A percentile compares a stretch with the other conserved stretches of the same genome.
Conservation (phyloP, 2,113 vertebrate species). For the Columba livia region DNA sequence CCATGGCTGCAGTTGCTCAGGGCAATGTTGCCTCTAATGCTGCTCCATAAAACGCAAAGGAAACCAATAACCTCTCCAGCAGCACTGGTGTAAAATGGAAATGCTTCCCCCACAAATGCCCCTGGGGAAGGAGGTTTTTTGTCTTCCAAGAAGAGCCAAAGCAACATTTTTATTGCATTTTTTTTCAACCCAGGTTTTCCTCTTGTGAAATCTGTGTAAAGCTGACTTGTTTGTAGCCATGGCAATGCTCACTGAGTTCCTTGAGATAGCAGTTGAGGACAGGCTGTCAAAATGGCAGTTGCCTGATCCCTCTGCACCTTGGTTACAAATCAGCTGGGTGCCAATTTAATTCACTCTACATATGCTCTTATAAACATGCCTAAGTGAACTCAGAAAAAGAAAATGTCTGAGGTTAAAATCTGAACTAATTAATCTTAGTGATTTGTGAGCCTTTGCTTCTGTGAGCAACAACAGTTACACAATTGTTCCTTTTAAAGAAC, state of each 20-base stretch:
- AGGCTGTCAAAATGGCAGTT: neutral
- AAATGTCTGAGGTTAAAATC: neutral
- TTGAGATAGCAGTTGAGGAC: neutral
- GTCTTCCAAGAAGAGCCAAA: neutral
- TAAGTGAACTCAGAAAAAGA: neutral
- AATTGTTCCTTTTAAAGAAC: neutral
- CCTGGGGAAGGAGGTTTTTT: neutral
- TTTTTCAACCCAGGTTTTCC: neutral
- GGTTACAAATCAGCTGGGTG: neutral
- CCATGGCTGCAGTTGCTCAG: neutral
- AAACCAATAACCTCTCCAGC: neutral
- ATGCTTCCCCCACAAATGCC: fast-evolving
- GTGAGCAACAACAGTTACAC: neutral
- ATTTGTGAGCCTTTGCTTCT: neutral
- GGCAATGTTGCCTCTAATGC: neutral
- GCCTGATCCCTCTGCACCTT: neutral
- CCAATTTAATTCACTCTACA: neutral
- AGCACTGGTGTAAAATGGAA: neutral
- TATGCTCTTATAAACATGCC: neutral
- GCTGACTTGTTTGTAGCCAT: neutral
- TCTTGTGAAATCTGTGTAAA: fast-evolving
- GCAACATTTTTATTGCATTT: neutral
- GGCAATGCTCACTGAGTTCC: neutral
- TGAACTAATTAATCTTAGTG: neutral
- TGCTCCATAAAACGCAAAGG: fast-evolving